Evolutionary conservation across 2,888 invertebrate genomes (phyloP).

Genomic region (Argyresthia albistria): DNA sequence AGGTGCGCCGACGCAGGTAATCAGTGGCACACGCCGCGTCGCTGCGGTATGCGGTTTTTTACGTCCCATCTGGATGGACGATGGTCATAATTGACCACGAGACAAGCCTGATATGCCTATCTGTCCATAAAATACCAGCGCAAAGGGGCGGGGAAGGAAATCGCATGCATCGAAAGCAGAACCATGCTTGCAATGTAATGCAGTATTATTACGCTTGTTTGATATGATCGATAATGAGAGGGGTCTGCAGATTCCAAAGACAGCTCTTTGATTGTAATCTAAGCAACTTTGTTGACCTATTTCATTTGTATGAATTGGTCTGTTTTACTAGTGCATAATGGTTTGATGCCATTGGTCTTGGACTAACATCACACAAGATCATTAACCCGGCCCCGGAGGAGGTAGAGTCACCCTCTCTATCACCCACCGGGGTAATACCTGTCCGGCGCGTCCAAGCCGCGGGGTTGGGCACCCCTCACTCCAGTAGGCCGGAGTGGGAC

Average conservation of each 20-base stretch:
- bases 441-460: conserved; percentile 3
- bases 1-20: conserved; percentile 14
- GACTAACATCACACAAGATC: too few species aligned
- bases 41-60: conserved; percentile 48
- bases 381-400: too few species aligned
- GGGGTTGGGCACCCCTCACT: conserved; percentile 2
- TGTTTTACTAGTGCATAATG: too few species aligned
- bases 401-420: too few species aligned
- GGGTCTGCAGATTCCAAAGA: background rate
- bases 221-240: background rate
- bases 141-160: background rate
- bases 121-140: background rate
- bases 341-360: too few species aligned
- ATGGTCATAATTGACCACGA: conserved; percentile 30
- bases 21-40: conserved; percentile 17
- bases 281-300: too few species aligned
- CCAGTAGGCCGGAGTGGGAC: conserved; percentile 1
- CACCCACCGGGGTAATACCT: background rate
- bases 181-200: background rate
- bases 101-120: background rate
- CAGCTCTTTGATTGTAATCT: background rate
- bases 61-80: conserved; percentile 26
- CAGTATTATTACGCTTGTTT: background rate
- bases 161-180: background rate
- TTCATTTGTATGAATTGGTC: too few species aligned